Conservation (phyloP, 92 coral and sea anemone species). For the Paragorgia papillata region DNA sequence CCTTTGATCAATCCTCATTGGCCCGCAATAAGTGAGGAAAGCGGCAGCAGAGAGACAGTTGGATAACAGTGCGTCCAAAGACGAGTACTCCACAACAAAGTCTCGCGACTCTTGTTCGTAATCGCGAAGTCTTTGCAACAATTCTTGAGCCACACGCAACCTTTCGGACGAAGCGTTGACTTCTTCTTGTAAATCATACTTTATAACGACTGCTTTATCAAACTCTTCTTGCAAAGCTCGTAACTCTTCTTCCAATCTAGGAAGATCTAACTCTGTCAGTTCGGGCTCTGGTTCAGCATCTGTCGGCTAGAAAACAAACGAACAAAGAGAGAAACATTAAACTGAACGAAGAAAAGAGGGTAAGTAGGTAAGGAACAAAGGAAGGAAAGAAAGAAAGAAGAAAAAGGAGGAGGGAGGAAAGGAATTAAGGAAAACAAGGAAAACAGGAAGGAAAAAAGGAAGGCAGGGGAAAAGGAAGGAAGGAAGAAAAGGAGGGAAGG, state of each 20-base stretch:
- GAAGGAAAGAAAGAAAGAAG: no score
- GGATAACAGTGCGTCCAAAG: slow-evolving; percentile 89
- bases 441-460: no score
- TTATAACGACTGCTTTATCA: slow-evolving; percentile 89
- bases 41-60: slow-evolving; percentile 97
- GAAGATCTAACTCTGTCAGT: slow-evolving; percentile 86
- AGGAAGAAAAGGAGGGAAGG: background rate
- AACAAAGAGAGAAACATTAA: no score
- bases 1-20: slow-evolving; percentile 97
- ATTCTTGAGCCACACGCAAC: slow-evolving; percentile 84
- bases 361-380: no score
- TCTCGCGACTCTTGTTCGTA: slow-evolving; percentile 83
- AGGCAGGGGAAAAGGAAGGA: no score
- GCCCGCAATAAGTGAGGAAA: slow-evolving; percentile 93
- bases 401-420: no score
- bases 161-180: slow-evolving; percentile 92
- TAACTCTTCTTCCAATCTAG: slow-evolving; percentile 80
- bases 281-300: slow-evolving; percentile 76
- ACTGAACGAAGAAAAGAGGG: no score
- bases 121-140: slow-evolving; percentile 73
- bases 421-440: background rate
- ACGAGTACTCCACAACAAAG: slow-evolving; percentile 88
- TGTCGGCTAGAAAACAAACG: slow-evolving; percentile 21
- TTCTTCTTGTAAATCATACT: slow-evolving; percentile 84
- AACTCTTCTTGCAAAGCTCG: slow-evolving; percentile 74